Conservation (phyloP, 1,140 invertebrate genomes). For the Drosophila ananassae region DNA sequence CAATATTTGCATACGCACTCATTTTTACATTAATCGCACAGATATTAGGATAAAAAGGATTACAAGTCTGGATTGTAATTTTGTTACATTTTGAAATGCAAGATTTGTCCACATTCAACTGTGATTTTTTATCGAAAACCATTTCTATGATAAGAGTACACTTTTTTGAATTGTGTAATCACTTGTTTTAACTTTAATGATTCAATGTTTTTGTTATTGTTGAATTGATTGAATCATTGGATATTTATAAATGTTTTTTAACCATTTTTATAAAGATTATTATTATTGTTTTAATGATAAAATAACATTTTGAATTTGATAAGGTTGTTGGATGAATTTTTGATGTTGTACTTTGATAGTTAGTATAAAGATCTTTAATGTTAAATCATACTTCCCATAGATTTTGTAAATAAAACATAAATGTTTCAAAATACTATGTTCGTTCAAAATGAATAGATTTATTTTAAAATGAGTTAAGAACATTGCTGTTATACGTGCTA, state of each 20-base stretch:
- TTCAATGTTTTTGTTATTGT: constrained; percentile 26
- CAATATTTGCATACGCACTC: constrained; percentile 11
- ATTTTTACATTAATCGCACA: constrained; percentile 13
- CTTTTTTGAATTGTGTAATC: constrained; percentile 25
- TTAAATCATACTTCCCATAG: no score
- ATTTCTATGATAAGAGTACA: constrained; percentile 28
- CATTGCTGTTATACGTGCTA: constrained; percentile 69
- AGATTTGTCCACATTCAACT: constrained; percentile 45
- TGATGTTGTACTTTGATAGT: no score
- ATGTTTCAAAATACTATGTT: constrained; percentile 7
- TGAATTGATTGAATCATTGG: constrained; percentile 16
- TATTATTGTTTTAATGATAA: constrained; percentile 3
- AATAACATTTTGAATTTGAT: neutral
- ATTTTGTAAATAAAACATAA: neutral
- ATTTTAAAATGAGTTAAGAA: constrained; percentile 70
- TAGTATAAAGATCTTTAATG: no score
- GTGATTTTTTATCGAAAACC: constrained; percentile 52
- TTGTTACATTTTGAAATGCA: constrained; percentile 10
- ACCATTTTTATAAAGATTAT: neutral
- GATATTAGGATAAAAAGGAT: constrained; percentile 16
- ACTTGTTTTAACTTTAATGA: constrained; percentile 22
- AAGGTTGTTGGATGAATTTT: no score
- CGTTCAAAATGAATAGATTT: constrained; percentile 74
- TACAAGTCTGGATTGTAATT: constrained; percentile 23
- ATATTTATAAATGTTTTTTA: constrained; percentile 7